Evolutionary conservation across 1,140 invertebrate genomes (phyloP), one percentile per base, ranked within the genome.

Genomic region (Ptiloglossa arizonensis): DNA sequence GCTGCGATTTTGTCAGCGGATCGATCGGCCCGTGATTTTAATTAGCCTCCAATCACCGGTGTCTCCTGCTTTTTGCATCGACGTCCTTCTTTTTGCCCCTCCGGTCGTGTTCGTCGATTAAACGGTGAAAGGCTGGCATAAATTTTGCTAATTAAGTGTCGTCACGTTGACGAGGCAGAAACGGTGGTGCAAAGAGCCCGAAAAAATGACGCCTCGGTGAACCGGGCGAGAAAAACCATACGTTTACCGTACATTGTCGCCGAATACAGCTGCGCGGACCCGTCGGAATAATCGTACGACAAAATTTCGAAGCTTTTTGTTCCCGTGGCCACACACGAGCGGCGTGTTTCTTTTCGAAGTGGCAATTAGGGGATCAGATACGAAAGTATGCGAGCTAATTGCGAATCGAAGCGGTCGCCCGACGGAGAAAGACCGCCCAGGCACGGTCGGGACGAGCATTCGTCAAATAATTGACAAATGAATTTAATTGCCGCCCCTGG

Each of bases 391-490:
- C 78, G 82, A 74, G 82, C 80, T 89, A 89, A 89, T 89, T 89
- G 86, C 81, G 83, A 89, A 88, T 86, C 78, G 82, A 86, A 89
- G 80, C 62, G 64, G 19, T 24, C 57, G 57, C 46, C 29, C 67
- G 11, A 29, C 54, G 79, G 38, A 74, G 60, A 24, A 38, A 56
- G 68, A 71, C 75, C 81, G 73, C 79, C 69, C 59, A 70, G 62
- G 15, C 50, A 48, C 56, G 50, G 66, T 41, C 63, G 62, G 32
- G 35, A 73, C 46, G 60, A 22, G 67, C 82, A 87, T 89, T 88
- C 86, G 78, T 87, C 85, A 88, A 86, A 86, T 87, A 82, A 82
- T 82, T 87, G 84, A 85, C 87, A 89, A 89, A 89, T 89, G 79
- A 86, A 87, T 90, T 90, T 86, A 89, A 89, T 89, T 87, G 87